phyloP scores from a whole-genome alignment of 2,888 invertebrate species.

The Rhagonycha lutea region DNA sequence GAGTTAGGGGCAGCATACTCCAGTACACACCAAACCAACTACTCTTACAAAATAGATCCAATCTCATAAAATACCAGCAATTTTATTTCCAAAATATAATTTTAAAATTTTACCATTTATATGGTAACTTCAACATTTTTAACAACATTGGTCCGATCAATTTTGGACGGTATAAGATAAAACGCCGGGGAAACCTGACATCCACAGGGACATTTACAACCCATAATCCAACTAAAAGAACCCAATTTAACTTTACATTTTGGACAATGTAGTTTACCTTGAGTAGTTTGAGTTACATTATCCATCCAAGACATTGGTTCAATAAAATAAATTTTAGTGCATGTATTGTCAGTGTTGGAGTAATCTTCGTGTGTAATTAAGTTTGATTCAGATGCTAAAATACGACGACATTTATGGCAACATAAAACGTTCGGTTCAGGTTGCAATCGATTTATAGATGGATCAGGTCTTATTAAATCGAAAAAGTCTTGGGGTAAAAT shows the following conservation, averaged over 20 bases:
- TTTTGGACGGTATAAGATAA: conserved; percentile 88
- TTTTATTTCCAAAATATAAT: neutral
- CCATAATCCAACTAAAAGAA: conserved; percentile 89
- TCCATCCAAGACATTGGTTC: conserved; percentile 92
- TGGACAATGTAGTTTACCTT: conserved; percentile 86
- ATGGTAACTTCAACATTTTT: conserved; percentile 75
- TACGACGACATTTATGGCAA: conserved; percentile 78
- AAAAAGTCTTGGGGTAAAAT: conserved; percentile 79
- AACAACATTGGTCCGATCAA: conserved; percentile 86
- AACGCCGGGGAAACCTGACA: conserved; percentile 89
- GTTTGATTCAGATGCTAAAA: conserved; percentile 81
- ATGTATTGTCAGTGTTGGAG: conserved; percentile 50
- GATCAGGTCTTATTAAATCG: conserved; percentile 80
- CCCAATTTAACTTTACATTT: conserved; percentile 85
- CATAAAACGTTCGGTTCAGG: conserved; percentile 85
- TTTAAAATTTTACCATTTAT: conserved; percentile 24
- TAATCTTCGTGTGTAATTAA: conserved; percentile 72
- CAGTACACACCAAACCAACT: neutral
- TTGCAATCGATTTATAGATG: conserved; percentile 69
- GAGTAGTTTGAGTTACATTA: conserved; percentile 67
- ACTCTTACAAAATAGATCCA: neutral
- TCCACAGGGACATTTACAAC: conserved; percentile 89
- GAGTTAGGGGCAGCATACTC: too few species aligned
- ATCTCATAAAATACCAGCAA: neutral
- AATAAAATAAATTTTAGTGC: conserved; percentile 79